A percentile compares a stretch with the other conserved stretches of the same genome.
phyloP scores from a whole-genome alignment of 2,888 invertebrate genomes.

The Drosophila kokeensis region DNA sequence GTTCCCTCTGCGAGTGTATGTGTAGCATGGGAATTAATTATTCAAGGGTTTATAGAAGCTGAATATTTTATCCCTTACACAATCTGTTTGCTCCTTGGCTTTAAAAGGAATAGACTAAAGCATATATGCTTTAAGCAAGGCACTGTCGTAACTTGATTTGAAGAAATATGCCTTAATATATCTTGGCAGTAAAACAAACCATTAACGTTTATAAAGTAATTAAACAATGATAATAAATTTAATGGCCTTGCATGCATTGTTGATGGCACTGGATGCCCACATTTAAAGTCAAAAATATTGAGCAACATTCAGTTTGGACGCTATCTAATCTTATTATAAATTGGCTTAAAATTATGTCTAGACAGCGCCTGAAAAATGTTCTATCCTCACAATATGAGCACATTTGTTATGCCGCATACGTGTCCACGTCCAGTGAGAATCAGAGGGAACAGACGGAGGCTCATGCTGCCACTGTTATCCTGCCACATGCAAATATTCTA shows the following conservation, averaged over 20 bases:
- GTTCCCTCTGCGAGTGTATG: conserved; percentile 17
- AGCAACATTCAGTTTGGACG: conserved; percentile 29
- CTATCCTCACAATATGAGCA: conserved; percentile 5
- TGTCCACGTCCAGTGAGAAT: conserved; percentile 39
- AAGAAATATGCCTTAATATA: not conserved
- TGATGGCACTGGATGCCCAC: not conserved
- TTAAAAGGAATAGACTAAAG: not conserved
- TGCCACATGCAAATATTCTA: conserved; percentile 77
- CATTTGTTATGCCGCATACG: conserved; percentile 54
- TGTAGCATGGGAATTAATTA: conserved; percentile 63
- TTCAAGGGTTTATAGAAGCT: conserved; percentile 54
- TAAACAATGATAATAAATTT: conserved; percentile 18
- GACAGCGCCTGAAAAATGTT: conserved; percentile 39
- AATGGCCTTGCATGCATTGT: not conserved
- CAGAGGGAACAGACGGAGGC: conserved; percentile 29
- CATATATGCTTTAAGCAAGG: not conserved
- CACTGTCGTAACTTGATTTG: not conserved
- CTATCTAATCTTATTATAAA: conserved; percentile 41
- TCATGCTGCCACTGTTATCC: conserved; percentile 45
- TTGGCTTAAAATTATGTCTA: conserved; percentile 58
- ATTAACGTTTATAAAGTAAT: conserved; percentile 9
- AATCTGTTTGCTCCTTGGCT: conserved; percentile 2
- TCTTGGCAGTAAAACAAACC: not conserved
- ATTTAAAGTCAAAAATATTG: conserved; percentile 26
- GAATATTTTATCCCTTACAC: conserved; percentile 17